Base-by-base conservation (phyloP, 2,797 vertebrate genomes). In the Pseudopleuronectes americanus region DNA sequence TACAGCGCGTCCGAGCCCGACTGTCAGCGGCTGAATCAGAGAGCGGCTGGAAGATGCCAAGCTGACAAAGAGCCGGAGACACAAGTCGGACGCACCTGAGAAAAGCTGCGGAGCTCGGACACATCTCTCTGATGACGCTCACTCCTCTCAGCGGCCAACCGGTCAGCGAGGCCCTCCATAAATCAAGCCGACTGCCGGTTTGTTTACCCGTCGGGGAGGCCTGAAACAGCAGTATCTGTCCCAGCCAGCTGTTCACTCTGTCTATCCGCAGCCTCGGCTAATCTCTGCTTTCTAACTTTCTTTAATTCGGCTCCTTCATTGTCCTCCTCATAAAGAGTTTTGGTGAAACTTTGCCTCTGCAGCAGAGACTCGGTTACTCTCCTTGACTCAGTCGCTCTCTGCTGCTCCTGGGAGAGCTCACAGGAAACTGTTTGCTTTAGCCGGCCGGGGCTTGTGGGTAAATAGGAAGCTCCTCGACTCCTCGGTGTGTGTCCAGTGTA, bases 201-300 rank as follows among this genome's bases (percentile, higher is more conserved):
- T 94, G 92, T 95, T 93, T 94, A 93, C 89, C 86, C 89, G 76
- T 62, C 57, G 71, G 79, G 89, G 87, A 86, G 88, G 87, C 83
- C 92, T 90, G 89, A 90, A 89, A 70, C 90, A 84, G 89, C 91
- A 87, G 89, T 95, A 95, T 95, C 94, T 93, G 76, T 85, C 77
- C 77, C 65, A 26, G 81, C 85, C 94, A 95, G 93, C 91, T 94
- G 94, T 89, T 91, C 90, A 0, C 68, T 54, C 64, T 28, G 59
- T 70, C 74, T 68, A 76, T 79, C 64, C 19, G 43, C 84, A 58
- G 76, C 83, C 62, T 49, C 58, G 33, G 76, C 87, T 94, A 92
- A 94, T 94, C 93, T 89, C 64, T 1, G 57, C 84, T 80, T 66
- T 87, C 84, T 86, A 86, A 93, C 87, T 89, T 89, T 57, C 71